A percentile compares a stretch with the other conserved stretches of the same genome.
Conservation (phyloP, 2,888 invertebrate species). For the Acleris sparsana region DNA sequence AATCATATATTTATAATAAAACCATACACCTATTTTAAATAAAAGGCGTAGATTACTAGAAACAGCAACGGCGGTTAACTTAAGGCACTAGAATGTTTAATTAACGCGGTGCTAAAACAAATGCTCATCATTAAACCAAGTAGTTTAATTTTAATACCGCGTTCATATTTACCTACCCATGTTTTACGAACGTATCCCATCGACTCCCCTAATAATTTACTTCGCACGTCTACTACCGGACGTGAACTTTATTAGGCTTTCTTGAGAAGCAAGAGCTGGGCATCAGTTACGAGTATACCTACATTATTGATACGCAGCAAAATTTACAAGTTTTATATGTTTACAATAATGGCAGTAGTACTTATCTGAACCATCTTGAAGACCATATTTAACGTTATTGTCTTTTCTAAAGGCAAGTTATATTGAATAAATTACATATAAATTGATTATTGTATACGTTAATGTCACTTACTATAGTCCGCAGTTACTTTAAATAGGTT, state of each 20-base stretch:
- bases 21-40: too few relatives aligned
- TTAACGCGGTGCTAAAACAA: slow-evolving; percentile 6
- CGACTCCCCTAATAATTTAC: background rate
- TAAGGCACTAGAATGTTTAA: background rate
- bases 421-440: background rate
- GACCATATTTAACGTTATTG: too few relatives aligned
- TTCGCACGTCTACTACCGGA: too few relatives aligned
- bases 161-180: background rate
- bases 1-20: too few relatives aligned
- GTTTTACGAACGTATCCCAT: background rate
- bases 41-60: too few relatives aligned
- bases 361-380: too few relatives aligned
- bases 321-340: too few relatives aligned
- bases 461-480: background rate
- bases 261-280: too few relatives aligned
- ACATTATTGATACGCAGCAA: too few relatives aligned
- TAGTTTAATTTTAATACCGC: background rate
- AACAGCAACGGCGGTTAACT: background rate
- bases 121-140: slow-evolving; percentile 2
- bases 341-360: too few relatives aligned
- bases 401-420: background rate
- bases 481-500: background rate
- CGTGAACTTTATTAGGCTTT: too few relatives aligned
- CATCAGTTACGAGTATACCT: too few relatives aligned
- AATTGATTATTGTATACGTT: background rate